phyloP scores from a whole-genome alignment of 2,113 vertebrate genomes.

The Anhinga anhinga region DNA sequence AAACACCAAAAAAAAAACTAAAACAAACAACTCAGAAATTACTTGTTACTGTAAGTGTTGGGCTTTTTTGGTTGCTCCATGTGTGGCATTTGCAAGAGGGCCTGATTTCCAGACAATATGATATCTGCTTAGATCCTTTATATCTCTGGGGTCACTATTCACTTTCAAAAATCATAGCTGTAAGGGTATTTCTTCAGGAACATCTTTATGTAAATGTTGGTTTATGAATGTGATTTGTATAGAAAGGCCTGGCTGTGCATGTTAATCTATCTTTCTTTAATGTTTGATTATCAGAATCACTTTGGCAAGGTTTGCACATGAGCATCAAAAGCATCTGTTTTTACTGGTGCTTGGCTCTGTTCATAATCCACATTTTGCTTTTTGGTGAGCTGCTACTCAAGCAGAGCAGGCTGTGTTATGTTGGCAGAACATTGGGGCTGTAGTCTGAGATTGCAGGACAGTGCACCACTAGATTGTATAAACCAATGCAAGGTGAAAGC shows the following conservation, averaged over 20 bases:
- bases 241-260: not conserved
- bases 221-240: not conserved
- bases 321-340: not conserved
- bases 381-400: not conserved
- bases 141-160: not conserved
- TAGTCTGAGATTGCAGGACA: not conserved
- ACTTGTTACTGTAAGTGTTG: not conserved
- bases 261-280: not conserved
- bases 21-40: not conserved
- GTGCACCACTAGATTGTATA: not conserved
- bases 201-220: not conserved
- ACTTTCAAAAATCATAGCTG: not conserved
- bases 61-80: not conserved
- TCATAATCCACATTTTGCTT: not conserved
- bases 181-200: not conserved
- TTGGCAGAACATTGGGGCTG: not conserved
- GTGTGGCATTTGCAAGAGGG: not conserved
- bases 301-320: not conserved
- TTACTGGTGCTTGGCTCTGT: not conserved
- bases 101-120: not conserved
- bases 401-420: not conserved
- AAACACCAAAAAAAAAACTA: not conserved
- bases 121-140: not conserved
- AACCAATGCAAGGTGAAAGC: not conserved
- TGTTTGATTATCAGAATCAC: not conserved